Base-by-base conservation (phyloP, 2,797 vertebrate genomes). In the Garrulus glandarius region DNA sequence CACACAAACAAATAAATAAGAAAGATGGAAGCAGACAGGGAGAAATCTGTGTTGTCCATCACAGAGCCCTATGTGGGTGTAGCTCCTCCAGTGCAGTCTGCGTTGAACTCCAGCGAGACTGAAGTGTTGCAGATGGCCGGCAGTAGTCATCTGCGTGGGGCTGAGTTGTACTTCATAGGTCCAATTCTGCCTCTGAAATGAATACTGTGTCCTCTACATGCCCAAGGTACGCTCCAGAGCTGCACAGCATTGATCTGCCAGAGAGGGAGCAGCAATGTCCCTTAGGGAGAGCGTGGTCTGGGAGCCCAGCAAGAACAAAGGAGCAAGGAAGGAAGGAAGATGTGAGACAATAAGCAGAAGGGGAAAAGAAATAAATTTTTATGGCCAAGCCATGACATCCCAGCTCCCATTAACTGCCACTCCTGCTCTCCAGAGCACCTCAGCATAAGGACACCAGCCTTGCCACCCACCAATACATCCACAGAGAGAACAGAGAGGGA, bases 1-100 rank as follows among this genome's bases (percentile, higher is more conserved):
- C 92, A 67, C 77, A 53, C 72, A 96, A 96, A 96, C 94, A 96
- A 96, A 96, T 95, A 96, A 97, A 95, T 95, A 96, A 95, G n/a
- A 37, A 95, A 88, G 88, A 96, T 93, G 47, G 94, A 93, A 96
- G 88, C 70, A 90, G 77, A 74, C 70, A 69, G 84, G 86, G 90
- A 96, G 81, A 95, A 93, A 88, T 95, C 74, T 93, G 88, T 43
- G 77, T 57, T 95, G 96, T 95, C 94, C 95, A 93, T 88, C 95
- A 79, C 93, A 67, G 70, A 81, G 76, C 70, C 87, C 83, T 76
- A 29, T 68, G 94, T 92, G 95, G 95, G 95, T 93, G 91, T 92
- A 96, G 85, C 90, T 95, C 67, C 95, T 90, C 75, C 89, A 78
- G 0, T 65, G 69, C 72, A 84, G 87, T 23, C 91, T 93, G 83